Evolutionary conservation across 2,888 invertebrate genomes (phyloP), one percentile per base, ranked within the genome.

Genomic region (Suillia variegata): DNA sequence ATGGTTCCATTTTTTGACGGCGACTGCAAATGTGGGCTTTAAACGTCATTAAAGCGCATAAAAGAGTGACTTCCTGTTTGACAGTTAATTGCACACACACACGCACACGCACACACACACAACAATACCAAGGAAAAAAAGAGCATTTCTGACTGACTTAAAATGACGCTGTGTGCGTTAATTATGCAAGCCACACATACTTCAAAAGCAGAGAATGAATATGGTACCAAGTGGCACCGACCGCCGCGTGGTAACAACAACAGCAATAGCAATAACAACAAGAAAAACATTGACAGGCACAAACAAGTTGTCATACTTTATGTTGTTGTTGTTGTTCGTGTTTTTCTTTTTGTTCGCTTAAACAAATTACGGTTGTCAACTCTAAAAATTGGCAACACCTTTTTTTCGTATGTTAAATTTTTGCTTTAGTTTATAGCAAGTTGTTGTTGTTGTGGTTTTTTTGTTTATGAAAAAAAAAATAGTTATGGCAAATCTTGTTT

Each of bases 241-340:
- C n/a, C 45, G 18, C 4, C 45, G n/a, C 38, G n/a, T 31, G 31
- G 31, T 38, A 38, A 38, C n/a, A n/a, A 38, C 38, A 13, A 4
- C 38, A 45, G 45, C 54, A 54, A 54, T 20, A 53, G 21, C 53
- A 53, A 34, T 38, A 53, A 53, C 24, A 54, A 54, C 54, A 42
- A 24, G 17, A 42, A 21, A 6, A 51, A 31, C 26, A 49, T 13
- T n/a, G 12, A 49, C 21, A 22, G 4, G 22, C 20, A 18, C 31
- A 51, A 34, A 21, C 20, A 21, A 54, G 58, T 60, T 64, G 56
- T 56, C 48, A n/a, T n/a, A 55, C 54, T 60, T 56, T 47, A 18
- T 51, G 24, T 26, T 51, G 15, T 26, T 51, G 50, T n/a, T 26
- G 50, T 3, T 31, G 50, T 26, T 51, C 15, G 15, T 51, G 15